Evolutionary conservation across 2,797 vertebrate species (phyloP).

Genomic region (Chromobotia macracanthus): DNA sequence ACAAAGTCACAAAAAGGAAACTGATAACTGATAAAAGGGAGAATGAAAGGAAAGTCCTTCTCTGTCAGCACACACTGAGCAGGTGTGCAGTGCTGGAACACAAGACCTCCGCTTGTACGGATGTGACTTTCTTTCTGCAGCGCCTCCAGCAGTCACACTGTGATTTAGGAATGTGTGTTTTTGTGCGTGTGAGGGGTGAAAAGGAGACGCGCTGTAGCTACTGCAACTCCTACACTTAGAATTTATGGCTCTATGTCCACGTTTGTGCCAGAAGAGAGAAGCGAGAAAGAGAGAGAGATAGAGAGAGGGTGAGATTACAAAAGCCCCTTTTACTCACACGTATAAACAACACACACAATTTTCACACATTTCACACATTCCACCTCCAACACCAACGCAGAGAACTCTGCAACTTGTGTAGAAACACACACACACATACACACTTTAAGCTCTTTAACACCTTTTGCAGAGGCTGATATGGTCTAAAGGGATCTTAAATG

Average conservation of each 20-base stretch:
- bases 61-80: constrained; percentile 8
- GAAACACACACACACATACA: not conserved
- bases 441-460: constrained; percentile 25
- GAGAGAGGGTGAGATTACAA: constrained; percentile 31
- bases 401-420: constrained; percentile 38
- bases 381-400: constrained; percentile 45
- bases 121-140: constrained; percentile 24
- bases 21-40: not conserved
- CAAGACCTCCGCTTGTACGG: not conserved
- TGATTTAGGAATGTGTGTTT: constrained; percentile 38
- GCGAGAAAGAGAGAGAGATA: not conserved
- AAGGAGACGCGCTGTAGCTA: constrained; percentile 39
- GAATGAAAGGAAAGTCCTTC: not conserved
- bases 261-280: constrained; percentile 31
- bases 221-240: constrained; percentile 40
- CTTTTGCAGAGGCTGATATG: constrained; percentile 7
- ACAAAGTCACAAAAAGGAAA: not conserved
- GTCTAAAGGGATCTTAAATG: not conserved
- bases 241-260: constrained; percentile 38
- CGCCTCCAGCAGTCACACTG: constrained; percentile 38
- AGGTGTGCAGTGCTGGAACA: constrained; percentile 21
- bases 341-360: constrained; percentile 40
- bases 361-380: constrained; percentile 38
- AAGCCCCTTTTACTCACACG: constrained; percentile 24
- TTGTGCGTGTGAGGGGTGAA: constrained; percentile 33